Base-by-base conservation (phyloP, 2,888 invertebrate genomes). In the Teleiodes luculella region DNA sequence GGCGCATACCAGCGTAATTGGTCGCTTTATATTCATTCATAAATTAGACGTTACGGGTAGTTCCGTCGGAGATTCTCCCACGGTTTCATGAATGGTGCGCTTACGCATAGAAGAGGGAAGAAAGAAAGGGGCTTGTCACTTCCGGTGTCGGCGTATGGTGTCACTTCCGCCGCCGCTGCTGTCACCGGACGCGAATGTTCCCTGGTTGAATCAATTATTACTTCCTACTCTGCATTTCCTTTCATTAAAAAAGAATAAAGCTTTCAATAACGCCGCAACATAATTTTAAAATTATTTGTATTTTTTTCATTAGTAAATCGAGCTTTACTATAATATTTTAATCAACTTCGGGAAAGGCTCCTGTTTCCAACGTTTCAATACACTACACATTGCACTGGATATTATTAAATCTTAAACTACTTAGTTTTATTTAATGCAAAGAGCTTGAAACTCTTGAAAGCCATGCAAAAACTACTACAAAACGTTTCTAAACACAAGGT, bases 91-190 rank as follows among this genome's bases (percentile, higher is more conserved):
- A 82, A 80, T 82, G 80, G 70, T 73, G 74, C 72, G 69, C 66
- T 59, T 63, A 63, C 70, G 68, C 72, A 73, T 59, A 68, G 68
- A 66, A 68, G 68, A 66, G 69, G 68, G 66, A 69, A 67, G 76
- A 75, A 78, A 75, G 84, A 87, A 87, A 84, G 84, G 86, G 86
- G 80, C 83, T 72, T 77, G 79, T 78, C 78, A 82, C 80, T 86
- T 87, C 89, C 87, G 83, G 75, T 64, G 76, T 64, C 71, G 74
- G 74, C 81, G 78, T 81, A 82, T 83, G 83, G 80, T 78, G 76
- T 68, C 78, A 81, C 83, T 86, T 84, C 86, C 85, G 76, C 67
- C 68, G 63, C 39, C 18, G 18, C 14, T 18, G 28, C 65, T 67
- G 70, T 70, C 81, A 74, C 78, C 83, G 87, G 87, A 87, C 78